Evolutionary conservation across 2,113 vertebrate species (phyloP), one percentile per base, ranked within the genome.

Genomic region (Coreoperca whiteheadi): DNA sequence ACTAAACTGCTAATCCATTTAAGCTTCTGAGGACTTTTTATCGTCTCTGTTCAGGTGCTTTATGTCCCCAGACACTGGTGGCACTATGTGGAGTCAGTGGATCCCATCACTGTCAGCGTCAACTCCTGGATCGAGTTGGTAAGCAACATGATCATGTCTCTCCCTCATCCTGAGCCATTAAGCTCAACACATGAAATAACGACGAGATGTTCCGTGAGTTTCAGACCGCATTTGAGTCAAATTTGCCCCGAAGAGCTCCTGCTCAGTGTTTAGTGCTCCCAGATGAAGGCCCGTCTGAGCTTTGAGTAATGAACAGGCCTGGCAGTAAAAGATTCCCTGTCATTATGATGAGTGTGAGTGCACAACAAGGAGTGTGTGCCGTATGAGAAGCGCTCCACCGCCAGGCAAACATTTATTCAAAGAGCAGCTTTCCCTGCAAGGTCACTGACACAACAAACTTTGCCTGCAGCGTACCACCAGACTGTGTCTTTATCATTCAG

Each of bases 91-190:
- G 98, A 99, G 90, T 98, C 97, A 3, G 56, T 97, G 77, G 98
- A 99, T 86, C 95, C 96, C 30, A 28, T 98, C 87, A 99, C 97
- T 1, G 93, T 99, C 94, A 99, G 98, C 73, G 88, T 99, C 85
- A 99, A 99, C 94, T 97, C 98, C 37, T 99, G 98, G 98, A 97
- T 98, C 53, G 98, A 99, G 79, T 83, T 98, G 97, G 98, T 99
- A 95, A 89, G 89, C 2, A 21, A 1, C 8, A 8, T 1, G 0
- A 8, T 61, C 34, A 12, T 9, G 6, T 57, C 37, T 74, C 14
- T 20, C n/a, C n/a, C 25, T 61, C 50, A 18, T 12, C 68, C 48
- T 39, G 37, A 77, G 8, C 32, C 18, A 16, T 18, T 69, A 30
- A 30, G 4, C 61, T 57, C 16, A 64, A 20, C 50, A 43, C 20